phyloP scores from a whole-genome alignment of 2,113 vertebrate species.

The Rhinolophus ferrumequinum region DNA sequence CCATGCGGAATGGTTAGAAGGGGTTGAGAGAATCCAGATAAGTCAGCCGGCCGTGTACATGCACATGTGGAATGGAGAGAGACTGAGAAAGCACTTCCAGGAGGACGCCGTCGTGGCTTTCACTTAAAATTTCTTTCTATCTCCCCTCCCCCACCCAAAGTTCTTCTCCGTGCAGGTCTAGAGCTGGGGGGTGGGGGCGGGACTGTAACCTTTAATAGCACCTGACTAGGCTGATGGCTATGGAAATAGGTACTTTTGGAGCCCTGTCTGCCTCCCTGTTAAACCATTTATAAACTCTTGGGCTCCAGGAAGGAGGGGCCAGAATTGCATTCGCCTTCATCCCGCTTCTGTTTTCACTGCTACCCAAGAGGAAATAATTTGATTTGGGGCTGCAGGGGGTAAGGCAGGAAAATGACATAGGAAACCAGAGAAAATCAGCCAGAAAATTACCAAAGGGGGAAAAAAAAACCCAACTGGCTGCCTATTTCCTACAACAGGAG shows the following conservation, averaged over 20 bases:
- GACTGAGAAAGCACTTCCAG: neutral
- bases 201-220: neutral
- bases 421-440: slow-evolving; percentile 53
- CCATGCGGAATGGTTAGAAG: neutral
- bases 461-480: neutral
- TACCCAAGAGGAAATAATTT: slow-evolving; percentile 51
- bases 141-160: neutral
- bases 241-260: neutral
- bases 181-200: neutral
- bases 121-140: neutral
- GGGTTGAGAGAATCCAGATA: fast-evolving
- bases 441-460: slow-evolving; percentile 49
- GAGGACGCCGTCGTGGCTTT: neutral
- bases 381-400: slow-evolving; percentile 36
- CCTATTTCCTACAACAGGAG: slow-evolving; percentile 31
- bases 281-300: neutral
- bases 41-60: fast-evolving
- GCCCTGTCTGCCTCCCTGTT: neutral
- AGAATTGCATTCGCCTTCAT: neutral
- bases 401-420: neutral
- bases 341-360: neutral
- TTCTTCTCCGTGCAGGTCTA: neutral
- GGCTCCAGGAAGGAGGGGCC: neutral
- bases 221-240: neutral
- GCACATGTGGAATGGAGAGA: neutral